Base-by-base conservation (phyloP, 2,797 vertebrate species). In the Hypotaenidia philippensis region DNA sequence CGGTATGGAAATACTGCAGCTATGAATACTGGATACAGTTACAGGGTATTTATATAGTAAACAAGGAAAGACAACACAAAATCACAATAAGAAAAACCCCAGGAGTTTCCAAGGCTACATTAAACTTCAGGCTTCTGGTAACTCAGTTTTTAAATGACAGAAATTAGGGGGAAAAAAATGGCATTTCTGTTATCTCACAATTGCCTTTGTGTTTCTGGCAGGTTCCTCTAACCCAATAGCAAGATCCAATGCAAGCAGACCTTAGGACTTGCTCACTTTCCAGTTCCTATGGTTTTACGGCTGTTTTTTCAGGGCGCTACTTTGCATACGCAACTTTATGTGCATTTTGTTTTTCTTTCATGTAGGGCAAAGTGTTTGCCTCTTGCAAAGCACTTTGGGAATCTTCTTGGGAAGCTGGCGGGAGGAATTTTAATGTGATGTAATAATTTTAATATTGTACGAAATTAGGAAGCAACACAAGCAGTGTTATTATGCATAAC, bases 401-500 rank as follows among this genome's bases (percentile, higher is more conserved):
- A n/a, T 61, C 65, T 83, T 74, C 44, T 59, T 60, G 45, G 59
- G 38, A 93, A 91, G 23, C 4, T 49, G 70, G 41, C 17, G 64
- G 52, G 22, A 94, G 29, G 83, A 86, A 93, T 91, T 93, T 94
- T 86, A 91, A 89, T 77, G 52, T 64, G 82, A 92, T 71, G 69
- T 38, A 83, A 69, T 87, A 81, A 76, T 95, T 94, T 64, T 86
- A 87, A 87, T 90, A 82, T 80, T 93, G 40, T 47, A 60, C 61
- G 70, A 94, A 95, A 94, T 94, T 79, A 95, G 44, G 74, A 91
- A 89, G 49, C 70, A 82, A 53, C 83, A 89, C 70, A 94, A 94
- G 47, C 50, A 19, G 56, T 74, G 60, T 84, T 82, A 94, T 96
- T 95, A 93, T 77, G 50, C 66, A 64, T 84, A 91, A 90, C 50